Evolutionary conservation across 2,797 vertebrate species (phyloP).

Genomic region (Gobionotothen gibberifrons): DNA sequence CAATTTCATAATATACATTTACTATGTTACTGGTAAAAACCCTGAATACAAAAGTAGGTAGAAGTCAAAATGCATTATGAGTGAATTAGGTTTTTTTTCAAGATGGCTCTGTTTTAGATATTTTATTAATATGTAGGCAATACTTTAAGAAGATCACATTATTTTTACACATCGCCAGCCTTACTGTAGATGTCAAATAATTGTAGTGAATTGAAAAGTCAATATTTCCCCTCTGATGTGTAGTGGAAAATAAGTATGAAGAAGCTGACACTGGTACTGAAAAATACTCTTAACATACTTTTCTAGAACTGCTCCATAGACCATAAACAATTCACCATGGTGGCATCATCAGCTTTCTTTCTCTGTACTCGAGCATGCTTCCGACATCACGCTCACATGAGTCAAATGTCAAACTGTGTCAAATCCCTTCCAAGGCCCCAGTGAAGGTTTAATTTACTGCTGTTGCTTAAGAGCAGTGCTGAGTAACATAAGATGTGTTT

Average conservation of each 20-base stretch:
- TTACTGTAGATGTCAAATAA: not conserved
- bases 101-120: not conserved
- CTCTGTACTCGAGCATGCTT: conserved; percentile 40
- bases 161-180: not conserved
- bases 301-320: conserved; percentile 26
- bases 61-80: not conserved
- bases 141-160: not conserved
- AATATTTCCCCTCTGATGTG: not conserved
- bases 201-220: not conserved
- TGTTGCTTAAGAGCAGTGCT: conserved; percentile 61
- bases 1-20: not conserved
- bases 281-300: conserved; percentile 6
- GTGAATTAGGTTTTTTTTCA: not conserved
- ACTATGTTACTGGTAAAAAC: not conserved
- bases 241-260: not conserved
- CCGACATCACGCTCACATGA: conserved; percentile 55
- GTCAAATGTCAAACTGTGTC: conserved; percentile 70
- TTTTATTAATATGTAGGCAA: not conserved
- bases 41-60: not conserved
- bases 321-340: conserved; percentile 65
- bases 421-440: conserved; percentile 46
- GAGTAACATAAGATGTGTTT: conserved; percentile 58
- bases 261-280: not conserved
- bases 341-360: conserved; percentile 56
- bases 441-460: conserved; percentile 57